Percentiles rank a stretch among this genome's conserved stretches.
phyloP scores from a whole-genome alignment of 2,888 invertebrate species.

The Cloeon dipterum region DNA sequence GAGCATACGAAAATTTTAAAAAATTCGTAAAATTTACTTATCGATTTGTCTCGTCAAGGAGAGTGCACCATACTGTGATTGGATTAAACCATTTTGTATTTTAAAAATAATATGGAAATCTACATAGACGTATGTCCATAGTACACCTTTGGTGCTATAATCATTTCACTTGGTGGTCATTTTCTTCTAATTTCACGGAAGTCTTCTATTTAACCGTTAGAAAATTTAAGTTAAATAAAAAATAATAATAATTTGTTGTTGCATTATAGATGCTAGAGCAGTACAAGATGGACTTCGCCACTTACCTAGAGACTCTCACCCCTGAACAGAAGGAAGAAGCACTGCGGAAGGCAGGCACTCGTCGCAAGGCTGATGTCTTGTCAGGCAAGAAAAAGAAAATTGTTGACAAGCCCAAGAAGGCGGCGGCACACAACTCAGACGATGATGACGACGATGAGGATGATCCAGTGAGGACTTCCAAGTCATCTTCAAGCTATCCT shows the following conservation, averaged over 20 bases:
- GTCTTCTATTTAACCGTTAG: background rate
- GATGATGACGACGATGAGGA: background rate
- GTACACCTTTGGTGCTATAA: too few species aligned
- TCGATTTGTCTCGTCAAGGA: too few species aligned
- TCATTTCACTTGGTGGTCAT: too few species aligned
- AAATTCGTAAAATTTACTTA: too few species aligned
- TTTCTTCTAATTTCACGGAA: too few species aligned
- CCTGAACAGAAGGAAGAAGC: conserved; percentile 22
- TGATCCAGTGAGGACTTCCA: background rate
- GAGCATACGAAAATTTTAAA: too few species aligned
- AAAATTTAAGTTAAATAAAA: too few species aligned
- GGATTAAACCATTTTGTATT: too few species aligned
- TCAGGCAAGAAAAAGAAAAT: background rate
- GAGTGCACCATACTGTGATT: too few species aligned
- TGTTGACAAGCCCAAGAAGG: background rate
- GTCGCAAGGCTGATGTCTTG: conserved; percentile 9
- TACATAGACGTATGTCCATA: too few species aligned
- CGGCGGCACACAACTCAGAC: background rate
- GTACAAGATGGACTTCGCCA: conserved; percentile 23
- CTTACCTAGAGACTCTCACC: conserved; percentile 22
- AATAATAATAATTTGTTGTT: background rate
- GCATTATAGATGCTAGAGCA: conserved; percentile 18
- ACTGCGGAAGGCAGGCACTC: conserved; percentile 14
- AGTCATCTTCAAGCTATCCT: background rate
- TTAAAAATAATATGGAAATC: too few species aligned